phyloP scores from a whole-genome alignment of 2,113 vertebrate genomes.

The Crotalus helleri region DNA sequence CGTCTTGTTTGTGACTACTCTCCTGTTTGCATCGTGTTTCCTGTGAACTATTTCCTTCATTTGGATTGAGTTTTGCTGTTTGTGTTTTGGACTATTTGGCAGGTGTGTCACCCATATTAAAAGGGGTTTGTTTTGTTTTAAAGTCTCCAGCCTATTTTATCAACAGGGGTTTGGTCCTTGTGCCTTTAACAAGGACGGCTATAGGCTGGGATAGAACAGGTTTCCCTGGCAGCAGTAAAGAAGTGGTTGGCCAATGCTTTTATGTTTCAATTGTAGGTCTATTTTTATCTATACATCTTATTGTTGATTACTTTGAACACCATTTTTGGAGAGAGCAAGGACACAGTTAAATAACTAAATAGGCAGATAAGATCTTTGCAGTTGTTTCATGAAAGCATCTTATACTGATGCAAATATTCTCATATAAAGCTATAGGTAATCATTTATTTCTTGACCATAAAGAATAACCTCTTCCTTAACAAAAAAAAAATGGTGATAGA shows the following conservation, averaged over 20 bases:
- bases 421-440: neutral
- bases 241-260: neutral
- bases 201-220: too few species aligned
- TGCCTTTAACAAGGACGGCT: too few species aligned
- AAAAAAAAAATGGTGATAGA: neutral
- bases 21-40: too few species aligned
- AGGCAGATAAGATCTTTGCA: neutral
- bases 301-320: neutral
- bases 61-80: too few species aligned
- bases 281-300: neutral
- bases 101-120: too few species aligned
- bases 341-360: neutral
- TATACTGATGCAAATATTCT: neutral
- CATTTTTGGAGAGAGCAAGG: neutral
- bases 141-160: too few species aligned
- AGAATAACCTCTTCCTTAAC: neutral
- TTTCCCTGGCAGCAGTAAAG: neutral
- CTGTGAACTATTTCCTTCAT: too few species aligned
- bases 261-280: neutral
- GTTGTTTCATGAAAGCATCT: neutral
- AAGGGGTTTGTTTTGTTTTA: too few species aligned
- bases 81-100: too few species aligned
- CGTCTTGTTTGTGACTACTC: too few species aligned
- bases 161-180: too few species aligned
- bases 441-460: neutral